Evolutionary conservation across 2,888 invertebrate genomes (phyloP).

Genomic region (Azorinus chamasolen): DNA sequence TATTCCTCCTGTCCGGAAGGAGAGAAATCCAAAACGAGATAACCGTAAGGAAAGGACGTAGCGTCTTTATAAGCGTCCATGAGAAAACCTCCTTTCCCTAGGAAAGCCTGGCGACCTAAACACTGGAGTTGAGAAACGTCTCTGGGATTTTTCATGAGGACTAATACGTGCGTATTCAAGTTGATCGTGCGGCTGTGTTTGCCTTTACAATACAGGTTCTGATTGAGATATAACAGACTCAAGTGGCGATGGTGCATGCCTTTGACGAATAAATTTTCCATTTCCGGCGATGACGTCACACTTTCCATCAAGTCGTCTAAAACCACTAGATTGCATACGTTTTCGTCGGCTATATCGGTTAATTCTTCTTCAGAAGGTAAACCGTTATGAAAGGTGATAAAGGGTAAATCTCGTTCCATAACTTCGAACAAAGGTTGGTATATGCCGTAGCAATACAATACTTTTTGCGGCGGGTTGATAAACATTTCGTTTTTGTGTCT

Average conservation of each 20-base stretch:
- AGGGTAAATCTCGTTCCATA: slow-evolving; percentile 43
- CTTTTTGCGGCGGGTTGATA: slow-evolving; percentile 40
- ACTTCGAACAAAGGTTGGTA: slow-evolving; percentile 55
- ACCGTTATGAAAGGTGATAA: slow-evolving; percentile 46
- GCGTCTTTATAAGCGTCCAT: slow-evolving; percentile 49
- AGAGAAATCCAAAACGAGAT: slow-evolving; percentile 55
- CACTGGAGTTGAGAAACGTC: slow-evolving; percentile 56
- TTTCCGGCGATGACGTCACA: slow-evolving; percentile 51
- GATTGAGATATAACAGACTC: slow-evolving; percentile 32
- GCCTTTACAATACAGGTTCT: slow-evolving; percentile 51
- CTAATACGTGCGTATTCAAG: slow-evolving; percentile 46
- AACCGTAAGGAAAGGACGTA: slow-evolving; percentile 42
- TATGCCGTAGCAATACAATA: slow-evolving; percentile 60
- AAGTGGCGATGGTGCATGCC: slow-evolving; percentile 50
- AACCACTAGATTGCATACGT: slow-evolving; percentile 33
- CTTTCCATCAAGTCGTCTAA: slow-evolving; percentile 44
- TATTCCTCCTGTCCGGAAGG: slow-evolving; percentile 29
- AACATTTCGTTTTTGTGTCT: slow-evolving; percentile 49
- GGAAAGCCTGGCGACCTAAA: slow-evolving; percentile 47
- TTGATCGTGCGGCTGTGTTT: slow-evolving; percentile 47
- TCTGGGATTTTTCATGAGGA: slow-evolving; percentile 53
- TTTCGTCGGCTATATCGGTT: slow-evolving; percentile 15
- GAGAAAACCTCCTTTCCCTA: slow-evolving; percentile 38
- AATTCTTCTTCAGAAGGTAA: slow-evolving; percentile 40
- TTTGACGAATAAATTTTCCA: slow-evolving; percentile 52